These are phyloP conservation scores for Oxystoma pomonae DNA, from an alignment of 2,888 invertebrate genomes.

Conservation along the genomic window DNA sequence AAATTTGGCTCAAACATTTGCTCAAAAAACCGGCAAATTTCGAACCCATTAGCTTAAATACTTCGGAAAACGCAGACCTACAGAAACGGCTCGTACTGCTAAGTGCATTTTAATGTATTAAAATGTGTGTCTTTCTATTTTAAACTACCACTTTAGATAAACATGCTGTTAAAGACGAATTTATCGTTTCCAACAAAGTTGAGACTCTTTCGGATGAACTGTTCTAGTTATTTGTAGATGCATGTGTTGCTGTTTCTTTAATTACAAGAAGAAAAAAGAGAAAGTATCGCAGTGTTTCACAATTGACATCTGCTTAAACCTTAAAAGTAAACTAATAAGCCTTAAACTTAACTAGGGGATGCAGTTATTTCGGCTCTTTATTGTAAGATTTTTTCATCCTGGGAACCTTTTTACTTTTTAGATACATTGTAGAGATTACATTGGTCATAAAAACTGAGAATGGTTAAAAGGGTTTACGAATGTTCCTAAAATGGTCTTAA, in stretches of 20 bases:
- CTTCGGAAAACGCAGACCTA: too few species aligned
- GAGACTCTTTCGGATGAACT: not conserved
- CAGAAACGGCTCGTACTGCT: too few species aligned
- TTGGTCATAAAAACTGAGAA: not conserved
- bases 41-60: too few species aligned
- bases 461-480: not conserved
- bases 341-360: too few species aligned
- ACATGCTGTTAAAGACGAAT: constrained; percentile 17
- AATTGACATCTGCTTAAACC: not conserved
- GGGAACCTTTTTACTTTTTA: not conserved
- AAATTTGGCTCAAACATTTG: too few species aligned
- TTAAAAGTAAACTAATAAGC: too few species aligned
- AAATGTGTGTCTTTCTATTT: constrained; percentile 17
- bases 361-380: too few species aligned
- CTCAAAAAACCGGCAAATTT: too few species aligned
- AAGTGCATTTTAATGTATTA: constrained; percentile 20
- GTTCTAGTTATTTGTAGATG: too few species aligned
- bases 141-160: constrained; percentile 24
- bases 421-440: not conserved
- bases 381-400: not conserved
- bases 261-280: not conserved
- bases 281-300: not conserved
- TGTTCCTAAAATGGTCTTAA: not conserved
- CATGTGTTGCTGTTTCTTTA: not conserved
- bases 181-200: constrained; percentile 2